phyloP scores from a whole-genome alignment of 2,797 vertebrate genomes.

The Pyrocephalus nanus region DNA sequence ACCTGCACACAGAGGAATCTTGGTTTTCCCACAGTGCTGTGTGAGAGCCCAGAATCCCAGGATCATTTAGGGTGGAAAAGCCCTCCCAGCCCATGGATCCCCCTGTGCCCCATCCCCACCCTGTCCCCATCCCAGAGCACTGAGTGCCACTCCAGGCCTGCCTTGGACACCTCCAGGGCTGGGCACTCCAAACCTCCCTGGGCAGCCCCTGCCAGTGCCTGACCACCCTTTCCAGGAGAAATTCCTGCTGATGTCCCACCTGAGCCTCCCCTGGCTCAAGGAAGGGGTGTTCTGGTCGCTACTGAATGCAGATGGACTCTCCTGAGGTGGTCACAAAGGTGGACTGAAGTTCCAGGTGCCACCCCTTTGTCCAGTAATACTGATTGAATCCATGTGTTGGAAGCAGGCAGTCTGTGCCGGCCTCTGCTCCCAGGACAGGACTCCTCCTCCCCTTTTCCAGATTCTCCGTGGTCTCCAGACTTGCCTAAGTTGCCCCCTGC shows the following conservation, averaged over 20 bases:
- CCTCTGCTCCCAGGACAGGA: background rate
- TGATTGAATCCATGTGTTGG: fast-evolving
- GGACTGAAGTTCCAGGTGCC: background rate
- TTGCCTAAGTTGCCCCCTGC: background rate
- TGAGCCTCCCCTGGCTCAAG: background rate
- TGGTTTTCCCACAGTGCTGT: fast-evolving
- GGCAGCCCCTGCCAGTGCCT: background rate
- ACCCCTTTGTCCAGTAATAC: background rate
- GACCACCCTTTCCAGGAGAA: background rate
- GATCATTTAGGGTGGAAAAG: fast-evolving
- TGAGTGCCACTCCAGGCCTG: too few relatives aligned
- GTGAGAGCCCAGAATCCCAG: background rate
- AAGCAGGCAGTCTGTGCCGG: fast-evolving
- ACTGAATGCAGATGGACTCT: background rate
- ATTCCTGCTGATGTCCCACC: fast-evolving
- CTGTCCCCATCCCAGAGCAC: too few relatives aligned
- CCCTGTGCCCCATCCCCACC: too few relatives aligned
- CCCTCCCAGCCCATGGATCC: background rate
- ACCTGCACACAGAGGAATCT: fast-evolving
- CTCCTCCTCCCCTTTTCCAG: background rate
- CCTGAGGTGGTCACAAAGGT: fast-evolving
- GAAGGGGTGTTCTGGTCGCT: fast-evolving
- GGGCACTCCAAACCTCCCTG: background rate
- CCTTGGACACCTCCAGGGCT: background rate
- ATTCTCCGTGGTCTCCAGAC: background rate